Percentiles rank a stretch among this genome's conserved stretches.
phyloP scores from a whole-genome alignment of 2,113 vertebrate species.

The Rhynchomys soricoides region DNA sequence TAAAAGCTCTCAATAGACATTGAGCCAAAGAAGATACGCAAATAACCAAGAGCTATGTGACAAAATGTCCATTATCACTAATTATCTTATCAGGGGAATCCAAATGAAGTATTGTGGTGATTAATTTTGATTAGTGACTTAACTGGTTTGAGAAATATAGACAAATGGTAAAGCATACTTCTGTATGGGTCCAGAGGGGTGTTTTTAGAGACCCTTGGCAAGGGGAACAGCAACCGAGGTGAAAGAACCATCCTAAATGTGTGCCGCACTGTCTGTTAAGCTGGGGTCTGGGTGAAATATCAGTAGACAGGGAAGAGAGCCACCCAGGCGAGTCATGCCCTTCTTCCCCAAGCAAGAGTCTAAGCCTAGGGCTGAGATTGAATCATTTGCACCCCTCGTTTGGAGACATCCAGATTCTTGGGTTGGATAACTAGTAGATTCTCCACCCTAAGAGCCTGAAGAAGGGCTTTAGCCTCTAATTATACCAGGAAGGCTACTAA shows the following conservation, averaged over 20 bases:
- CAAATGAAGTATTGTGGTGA: neutral
- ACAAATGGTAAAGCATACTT: too few relatives aligned
- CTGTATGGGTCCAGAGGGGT: neutral
- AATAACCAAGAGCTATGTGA: neutral
- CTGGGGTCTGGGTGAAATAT: too few relatives aligned
- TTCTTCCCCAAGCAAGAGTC: neutral
- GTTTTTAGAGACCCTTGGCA: neutral
- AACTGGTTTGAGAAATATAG: neutral
- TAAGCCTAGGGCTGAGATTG: neutral
- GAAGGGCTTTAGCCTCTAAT: neutral
- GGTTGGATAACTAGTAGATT: neutral
- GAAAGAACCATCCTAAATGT: neutral
- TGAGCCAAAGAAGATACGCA: neutral
- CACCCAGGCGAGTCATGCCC: neutral
- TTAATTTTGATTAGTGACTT: neutral
- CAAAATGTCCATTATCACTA: neutral
- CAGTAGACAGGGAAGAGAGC: neutral
- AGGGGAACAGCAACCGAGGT: neutral
- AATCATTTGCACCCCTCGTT: neutral
- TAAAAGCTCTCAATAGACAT: neutral
- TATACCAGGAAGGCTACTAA: neutral
- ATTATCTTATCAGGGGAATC: neutral
- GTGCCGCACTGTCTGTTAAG: neutral
- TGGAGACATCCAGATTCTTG: neutral
- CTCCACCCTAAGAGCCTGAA: neutral